Base-by-base conservation (phyloP, 2,113 vertebrate species). In the Stigmatopora nigra region DNA sequence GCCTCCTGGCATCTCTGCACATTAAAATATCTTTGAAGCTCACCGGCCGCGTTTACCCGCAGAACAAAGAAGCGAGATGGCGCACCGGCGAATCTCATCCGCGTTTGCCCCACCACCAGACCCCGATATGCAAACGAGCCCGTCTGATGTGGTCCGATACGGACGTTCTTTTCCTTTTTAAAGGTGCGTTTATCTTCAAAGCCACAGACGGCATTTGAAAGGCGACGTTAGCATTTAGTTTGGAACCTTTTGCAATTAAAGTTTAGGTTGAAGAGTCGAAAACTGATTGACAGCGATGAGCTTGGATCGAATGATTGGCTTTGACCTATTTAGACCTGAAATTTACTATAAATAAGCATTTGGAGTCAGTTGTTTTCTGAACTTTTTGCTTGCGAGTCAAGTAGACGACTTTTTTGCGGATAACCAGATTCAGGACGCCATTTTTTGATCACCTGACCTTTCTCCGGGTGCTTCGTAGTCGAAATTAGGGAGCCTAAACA, bases 21-120 rank as follows among this genome's bases (percentile, higher is more conserved):
- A 89, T 91, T 88, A 89, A 82, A 86, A 89, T 84, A 79, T 70
- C 85, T 91, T 90, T 90, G 90, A 90, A 88, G 84, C 75, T 77
- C 83, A 79, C 75, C 78, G 73, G 78, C 70, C 79, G 77, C 77
- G 86, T 91, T 88, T 86, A 65, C 71, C 75, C 49, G 56, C 35
- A 81, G 82, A 90, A 90, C 87, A 90, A 90, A 89, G 85, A 61
- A 38, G 35, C 70, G 61, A 78, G 79, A 87, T 86, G 81, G 87
- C 75, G 25, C 25, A 3, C 25, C 25, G 66, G 71, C 55, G 81
- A 84, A 78, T 78, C 62, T 64, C 15, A 6, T 15, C 53, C 53
- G 58, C 68, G 59, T 73, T 80, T 65, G 72, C 46, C 66, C 61
- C 52, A 14, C 52, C 8, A 72, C 75, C 79, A 77, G 78, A 75